Conservation (phyloP, 1,140 invertebrate species). For the Bombus pyrosoma region DNA sequence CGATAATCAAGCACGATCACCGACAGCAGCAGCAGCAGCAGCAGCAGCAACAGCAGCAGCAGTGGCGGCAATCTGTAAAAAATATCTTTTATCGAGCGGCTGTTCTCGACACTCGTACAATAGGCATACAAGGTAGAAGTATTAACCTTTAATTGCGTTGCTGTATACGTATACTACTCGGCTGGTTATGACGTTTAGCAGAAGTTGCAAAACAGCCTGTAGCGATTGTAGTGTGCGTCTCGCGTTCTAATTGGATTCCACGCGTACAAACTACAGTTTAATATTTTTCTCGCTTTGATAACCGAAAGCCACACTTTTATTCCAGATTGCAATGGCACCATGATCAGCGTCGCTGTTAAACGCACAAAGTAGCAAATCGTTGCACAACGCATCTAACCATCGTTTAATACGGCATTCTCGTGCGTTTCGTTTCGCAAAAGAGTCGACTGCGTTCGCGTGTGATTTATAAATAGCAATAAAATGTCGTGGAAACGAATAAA, state of each 20-base stretch:
- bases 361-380: neutral
- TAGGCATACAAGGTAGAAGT: conserved; percentile 23
- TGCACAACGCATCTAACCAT: neutral
- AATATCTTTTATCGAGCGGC: neutral
- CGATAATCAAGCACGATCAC: no score
- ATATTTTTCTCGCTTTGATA: conserved; percentile 40
- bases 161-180: conserved; percentile 46
- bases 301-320: conserved; percentile 43
- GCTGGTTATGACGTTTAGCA: conserved; percentile 42
- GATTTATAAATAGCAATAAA: no score
- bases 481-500: conserved; percentile 4
- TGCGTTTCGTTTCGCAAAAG: neutral
- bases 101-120: neutral
- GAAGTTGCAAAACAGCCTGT: conserved; percentile 23
- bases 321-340: neutral
- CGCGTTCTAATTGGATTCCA: conserved; percentile 58
- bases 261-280: conserved; percentile 51
- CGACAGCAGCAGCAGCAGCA: neutral
- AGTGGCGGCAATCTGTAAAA: neutral
- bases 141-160: conserved; percentile 64
- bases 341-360: no score
- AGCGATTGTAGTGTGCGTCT: neutral
- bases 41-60: neutral
- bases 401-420: no score
- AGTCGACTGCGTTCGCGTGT: no score